phyloP scores from a whole-genome alignment of 1,140 invertebrate species.

The Anadara kagoshimensis region DNA sequence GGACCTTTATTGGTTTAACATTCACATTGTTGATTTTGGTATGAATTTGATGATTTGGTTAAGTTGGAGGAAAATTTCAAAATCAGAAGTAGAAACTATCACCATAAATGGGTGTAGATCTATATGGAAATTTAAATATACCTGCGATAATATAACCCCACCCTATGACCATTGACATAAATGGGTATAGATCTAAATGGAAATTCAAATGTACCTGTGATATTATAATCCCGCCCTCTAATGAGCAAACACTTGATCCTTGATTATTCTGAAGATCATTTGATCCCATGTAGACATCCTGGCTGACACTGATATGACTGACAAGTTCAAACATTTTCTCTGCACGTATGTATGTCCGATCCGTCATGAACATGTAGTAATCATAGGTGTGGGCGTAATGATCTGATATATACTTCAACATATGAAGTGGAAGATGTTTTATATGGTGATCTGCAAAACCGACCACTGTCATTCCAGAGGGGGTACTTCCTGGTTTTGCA shows the following conservation, averaged over 20 bases:
- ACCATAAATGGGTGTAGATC: too few species aligned
- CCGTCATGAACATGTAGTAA: constrained; percentile 90
- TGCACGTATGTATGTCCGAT: constrained; percentile 86
- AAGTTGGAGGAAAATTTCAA: too few species aligned
- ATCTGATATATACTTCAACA: constrained; percentile 91
- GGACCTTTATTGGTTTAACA: too few species aligned
- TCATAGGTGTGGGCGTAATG: constrained; percentile 92
- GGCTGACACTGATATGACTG: constrained; percentile 85
- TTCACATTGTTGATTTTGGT: too few species aligned
- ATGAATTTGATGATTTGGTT: too few species aligned
- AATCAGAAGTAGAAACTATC: too few species aligned
- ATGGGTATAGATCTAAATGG: too few species aligned
- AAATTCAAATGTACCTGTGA: constrained; percentile 58
- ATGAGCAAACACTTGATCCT: constrained; percentile 48
- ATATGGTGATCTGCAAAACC: constrained; percentile 68
- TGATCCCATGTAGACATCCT: constrained; percentile 85
- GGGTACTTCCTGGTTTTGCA: constrained; percentile 76
- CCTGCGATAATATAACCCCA: constrained; percentile 67
- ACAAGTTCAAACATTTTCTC: constrained; percentile 82
- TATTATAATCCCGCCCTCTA: constrained; percentile 65
- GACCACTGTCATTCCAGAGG: constrained; percentile 65
- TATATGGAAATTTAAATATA: constrained; percentile 30
- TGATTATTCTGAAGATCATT: constrained; percentile 58
- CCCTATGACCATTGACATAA: constrained; percentile 55
- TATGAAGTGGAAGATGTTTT: constrained; percentile 75